Evolutionary conservation across 2,797 vertebrate species (phyloP), one percentile per base, ranked within the genome.

Genomic region (Sebastes ruberrimus): DNA sequence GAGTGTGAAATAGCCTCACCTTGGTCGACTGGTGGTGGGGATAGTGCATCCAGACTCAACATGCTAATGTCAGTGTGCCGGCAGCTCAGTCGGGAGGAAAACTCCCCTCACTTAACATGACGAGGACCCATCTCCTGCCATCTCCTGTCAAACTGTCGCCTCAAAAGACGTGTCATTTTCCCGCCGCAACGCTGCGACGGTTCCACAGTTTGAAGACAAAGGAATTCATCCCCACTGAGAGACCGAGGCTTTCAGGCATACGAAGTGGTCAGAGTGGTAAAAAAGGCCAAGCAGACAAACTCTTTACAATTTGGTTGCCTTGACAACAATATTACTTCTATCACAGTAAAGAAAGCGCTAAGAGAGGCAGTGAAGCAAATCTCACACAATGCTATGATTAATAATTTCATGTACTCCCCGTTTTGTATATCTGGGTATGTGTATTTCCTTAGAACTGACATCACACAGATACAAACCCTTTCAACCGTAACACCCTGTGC

Each of bases 1-100:
- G 81, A 76, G 83, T 86, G 83, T 90, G 87, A 90, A 92, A 90
- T 85, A 70, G 74, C 83, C 68, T 88, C 75, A 83, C 77, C 76
- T 65, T 59, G 49, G 56, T 67, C 20, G 22, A 71, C 71, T 30
- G 74, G 30, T 61, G 64, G 42, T 46, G 42, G 16, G 38, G 68
- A 52, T 5, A 3, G 28, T 3, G 75, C 82, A 20, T 53, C 49
- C 60, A 7, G n/a, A 64, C 65, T 64, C 61, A 25, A 70, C 77
- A 62, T 76, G 83, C 75, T 73, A 69, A 86, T 85, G 85, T 73
- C 64, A 52, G 42, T 7, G 65, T 62, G 86, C 63, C 68, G 27
- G 59, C 1, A 0, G 71, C 74, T 80, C 75, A 38, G 68, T 68
- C 61, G 32, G 59, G 71, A 71, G 79, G 79, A 80, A 88, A 78